Base-by-base conservation (phyloP, 2,888 invertebrate genomes). In the Prostheceraeus crozeri region DNA sequence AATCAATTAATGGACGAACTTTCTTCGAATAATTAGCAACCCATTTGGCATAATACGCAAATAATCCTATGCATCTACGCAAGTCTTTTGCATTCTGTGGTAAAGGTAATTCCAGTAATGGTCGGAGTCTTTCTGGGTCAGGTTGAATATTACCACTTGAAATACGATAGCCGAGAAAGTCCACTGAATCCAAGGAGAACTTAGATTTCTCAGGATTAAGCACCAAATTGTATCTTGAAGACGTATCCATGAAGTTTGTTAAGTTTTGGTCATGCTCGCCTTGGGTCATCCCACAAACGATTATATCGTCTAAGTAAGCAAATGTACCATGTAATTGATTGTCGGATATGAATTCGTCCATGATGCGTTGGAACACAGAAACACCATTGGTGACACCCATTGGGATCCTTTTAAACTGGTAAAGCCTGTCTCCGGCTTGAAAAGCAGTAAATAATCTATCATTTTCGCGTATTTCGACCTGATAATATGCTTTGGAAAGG, bases 301-400 rank as follows among this genome's bases (percentile, higher is more conserved):
- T 51, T n/a, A 51, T 21, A 51, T 51, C 52, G 25, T 51, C 52
- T n/a, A 51, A n/a, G 52, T 51, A 51, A 21, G 52, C 52, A 51
- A 23, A 51, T 27, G 52, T 51, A 14, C 21, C 21, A 16, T 51
- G n/a, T n/a, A 51, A 27, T n/a, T 30, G 16, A 27, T 16, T n/a
- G n/a, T 51, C 25, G 23, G 16, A n/a, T n/a, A 51, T 51, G 19
- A 54, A 54, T 11, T 54, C 25, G 19, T 54, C 19, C 31, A 54
- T 54, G 27, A 28, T 28, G n/a, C 52, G 23, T 30, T 51, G 52
- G 30, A 51, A 51, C n/a, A 51, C 25, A 23, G 52, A n/a, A n/a
- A 51, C 52, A 16, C 23, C 23, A 21, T 51, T 51, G 52, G 52
- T 51, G 19, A 14, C n/a, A 19, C 40, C 40, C n/a, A 40, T 16